Percentiles rank a stretch among this genome's conserved stretches.
phyloP scores from a whole-genome alignment of 53 echinoderm and acorn worm genomes.

The Actinopyga echinites region DNA sequence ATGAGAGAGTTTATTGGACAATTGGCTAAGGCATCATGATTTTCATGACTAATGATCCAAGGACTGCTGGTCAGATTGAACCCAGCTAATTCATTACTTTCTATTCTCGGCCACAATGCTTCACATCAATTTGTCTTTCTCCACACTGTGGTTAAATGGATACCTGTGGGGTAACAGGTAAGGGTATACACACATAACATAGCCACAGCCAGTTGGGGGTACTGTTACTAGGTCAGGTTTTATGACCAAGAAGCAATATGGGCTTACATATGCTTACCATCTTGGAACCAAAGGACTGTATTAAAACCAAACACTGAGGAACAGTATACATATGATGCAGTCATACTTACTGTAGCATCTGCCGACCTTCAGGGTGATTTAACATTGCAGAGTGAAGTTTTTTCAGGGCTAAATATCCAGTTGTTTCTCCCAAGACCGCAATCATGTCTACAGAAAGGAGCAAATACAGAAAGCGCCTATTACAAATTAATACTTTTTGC shows the following conservation, averaged over 20 bases:
- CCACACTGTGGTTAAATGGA: too few species aligned
- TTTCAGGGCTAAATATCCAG: conserved; percentile 68
- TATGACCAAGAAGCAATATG: too few species aligned
- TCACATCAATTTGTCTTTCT: too few species aligned
- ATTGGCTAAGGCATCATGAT: too few species aligned
- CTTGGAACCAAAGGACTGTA: background rate
- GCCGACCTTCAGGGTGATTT: conserved; percentile 69
- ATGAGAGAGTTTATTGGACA: too few species aligned
- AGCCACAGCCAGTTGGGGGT: background rate
- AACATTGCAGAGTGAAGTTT: conserved; percentile 67
- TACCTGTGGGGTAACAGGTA: too few species aligned
- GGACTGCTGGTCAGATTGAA: too few species aligned
- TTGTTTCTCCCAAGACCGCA: conserved; percentile 86
- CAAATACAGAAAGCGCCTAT: background rate
- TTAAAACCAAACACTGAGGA: background rate
- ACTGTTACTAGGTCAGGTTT: too few species aligned
- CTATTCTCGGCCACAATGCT: too few species aligned
- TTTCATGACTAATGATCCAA: too few species aligned
- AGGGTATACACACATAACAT: background rate
- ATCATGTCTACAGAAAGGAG: conserved; percentile 75
- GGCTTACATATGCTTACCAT: too few species aligned
- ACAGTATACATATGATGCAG: background rate
- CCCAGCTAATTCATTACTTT: too few species aligned
- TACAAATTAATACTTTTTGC: background rate
- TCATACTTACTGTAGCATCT: conserved; percentile 72